Evolutionary conservation across 2,113 vertebrate species (phyloP).

Genomic region (Heterocephalus glaber): DNA sequence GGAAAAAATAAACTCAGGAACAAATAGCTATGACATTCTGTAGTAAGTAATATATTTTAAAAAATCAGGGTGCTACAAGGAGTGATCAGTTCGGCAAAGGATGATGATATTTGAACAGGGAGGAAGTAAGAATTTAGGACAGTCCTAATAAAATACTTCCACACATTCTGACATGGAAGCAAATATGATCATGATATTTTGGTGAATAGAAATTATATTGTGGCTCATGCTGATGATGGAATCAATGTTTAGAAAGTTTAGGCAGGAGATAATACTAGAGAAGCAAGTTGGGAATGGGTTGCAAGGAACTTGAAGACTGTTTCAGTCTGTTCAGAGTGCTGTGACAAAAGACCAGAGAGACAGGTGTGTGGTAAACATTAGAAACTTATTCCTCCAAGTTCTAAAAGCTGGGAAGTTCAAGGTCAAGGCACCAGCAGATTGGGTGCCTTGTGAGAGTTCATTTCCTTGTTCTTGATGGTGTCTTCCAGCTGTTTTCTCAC

Average conservation of each 20-base stretch:
- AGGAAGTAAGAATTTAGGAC: not conserved
- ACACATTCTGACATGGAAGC: not conserved
- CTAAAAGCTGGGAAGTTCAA: not conserved
- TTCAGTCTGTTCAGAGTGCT: not conserved
- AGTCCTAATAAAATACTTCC: not conserved
- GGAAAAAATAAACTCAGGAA: not conserved
- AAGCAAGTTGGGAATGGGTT: not conserved
- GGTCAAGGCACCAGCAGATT: not conserved
- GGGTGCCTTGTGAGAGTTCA: not conserved
- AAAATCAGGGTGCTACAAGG: not conserved
- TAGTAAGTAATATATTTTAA: not conserved
- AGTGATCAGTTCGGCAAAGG: not conserved
- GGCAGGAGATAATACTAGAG: not conserved
- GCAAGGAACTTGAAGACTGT: not conserved
- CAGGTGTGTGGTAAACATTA: not conserved
- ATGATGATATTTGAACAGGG: not conserved
- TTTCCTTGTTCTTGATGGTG: not conserved
- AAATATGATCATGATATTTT: not conserved
- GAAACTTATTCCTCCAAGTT: not conserved
- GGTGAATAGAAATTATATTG: not conserved
- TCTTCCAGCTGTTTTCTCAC: not conserved
- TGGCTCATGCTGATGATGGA: not conserved
- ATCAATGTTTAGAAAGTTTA: not conserved
- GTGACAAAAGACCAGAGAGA: not conserved
- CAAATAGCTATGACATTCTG: not conserved